Evolutionary conservation across 2,113 vertebrate species (phyloP).

Genomic region (Seriola aureovittata): DNA sequence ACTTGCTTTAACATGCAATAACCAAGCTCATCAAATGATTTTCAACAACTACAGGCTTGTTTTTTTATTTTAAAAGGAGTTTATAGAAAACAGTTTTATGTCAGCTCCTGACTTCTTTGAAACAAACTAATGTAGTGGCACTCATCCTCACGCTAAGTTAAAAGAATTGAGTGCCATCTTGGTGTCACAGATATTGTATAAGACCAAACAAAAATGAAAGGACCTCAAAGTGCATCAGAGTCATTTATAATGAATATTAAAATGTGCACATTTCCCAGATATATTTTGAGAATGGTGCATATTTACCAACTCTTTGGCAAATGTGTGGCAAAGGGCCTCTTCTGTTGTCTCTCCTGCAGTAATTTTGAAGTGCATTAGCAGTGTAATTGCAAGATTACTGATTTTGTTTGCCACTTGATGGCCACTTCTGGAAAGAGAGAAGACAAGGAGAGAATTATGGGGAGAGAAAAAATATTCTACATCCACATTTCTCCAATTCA

Average conservation of each 20-base stretch:
- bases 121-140: not conserved
- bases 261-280: not conserved
- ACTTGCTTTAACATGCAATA: not conserved
- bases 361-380: not conserved
- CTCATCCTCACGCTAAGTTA: not conserved
- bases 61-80: not conserved
- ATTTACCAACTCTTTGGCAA: not conserved
- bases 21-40: not conserved
- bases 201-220: not conserved
- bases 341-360: not conserved
- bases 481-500: conserved; percentile 33
- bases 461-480: conserved; percentile 10
- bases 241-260: not conserved
- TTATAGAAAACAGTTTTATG: not conserved
- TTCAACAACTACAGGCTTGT: not conserved
- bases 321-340: not conserved
- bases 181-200: not conserved
- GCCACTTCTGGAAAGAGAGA: not conserved
- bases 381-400: not conserved
- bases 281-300: not conserved
- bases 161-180: too few species aligned
- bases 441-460: not conserved
- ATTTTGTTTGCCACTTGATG: not conserved
- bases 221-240: not conserved
- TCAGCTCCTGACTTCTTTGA: not conserved